Conservation (phyloP, 2,797 vertebrate species). For the Discoglossus pictus region DNA sequence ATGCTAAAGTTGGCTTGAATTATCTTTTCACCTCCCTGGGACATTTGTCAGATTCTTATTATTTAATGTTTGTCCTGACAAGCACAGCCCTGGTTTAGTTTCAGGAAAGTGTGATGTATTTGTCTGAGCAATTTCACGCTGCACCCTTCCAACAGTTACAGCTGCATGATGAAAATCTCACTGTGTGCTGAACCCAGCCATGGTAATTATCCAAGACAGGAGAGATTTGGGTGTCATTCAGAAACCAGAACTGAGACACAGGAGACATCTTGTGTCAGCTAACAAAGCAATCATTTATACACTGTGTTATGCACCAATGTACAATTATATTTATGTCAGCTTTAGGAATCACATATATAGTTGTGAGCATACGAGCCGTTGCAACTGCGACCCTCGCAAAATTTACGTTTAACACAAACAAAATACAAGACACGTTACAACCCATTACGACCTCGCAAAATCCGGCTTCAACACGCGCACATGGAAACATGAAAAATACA, state of each 20-base stretch:
- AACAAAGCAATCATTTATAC: conserved; percentile 1
- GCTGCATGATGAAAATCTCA: conserved; percentile 25
- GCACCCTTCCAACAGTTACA: conserved; percentile 16
- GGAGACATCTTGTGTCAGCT: background rate
- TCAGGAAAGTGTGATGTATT: conserved; percentile 22
- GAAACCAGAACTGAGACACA: background rate
- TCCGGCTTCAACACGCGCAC: too few relatives aligned
- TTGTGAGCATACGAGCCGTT: too few relatives aligned
- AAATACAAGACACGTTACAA: too few relatives aligned
- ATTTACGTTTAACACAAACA: too few relatives aligned
- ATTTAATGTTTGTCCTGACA: background rate
- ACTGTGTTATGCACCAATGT: too few relatives aligned
- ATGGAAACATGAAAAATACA: too few relatives aligned
- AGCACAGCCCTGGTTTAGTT: conserved; percentile 13
- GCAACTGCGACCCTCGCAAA: too few relatives aligned
- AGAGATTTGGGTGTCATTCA: background rate
- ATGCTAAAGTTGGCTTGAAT: background rate
- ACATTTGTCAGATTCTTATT: background rate
- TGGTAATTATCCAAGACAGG: conserved; percentile 7
- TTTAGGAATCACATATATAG: too few relatives aligned
- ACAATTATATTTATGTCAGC: too few relatives aligned
- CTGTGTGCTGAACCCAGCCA: background rate
- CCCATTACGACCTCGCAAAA: too few relatives aligned
- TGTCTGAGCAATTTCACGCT: background rate
- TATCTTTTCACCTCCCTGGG: background rate